Evolutionary conservation across 1,140 invertebrate species (phyloP), one percentile per base, ranked within the genome.

Genomic region (Drosophila pruinosa): DNA sequence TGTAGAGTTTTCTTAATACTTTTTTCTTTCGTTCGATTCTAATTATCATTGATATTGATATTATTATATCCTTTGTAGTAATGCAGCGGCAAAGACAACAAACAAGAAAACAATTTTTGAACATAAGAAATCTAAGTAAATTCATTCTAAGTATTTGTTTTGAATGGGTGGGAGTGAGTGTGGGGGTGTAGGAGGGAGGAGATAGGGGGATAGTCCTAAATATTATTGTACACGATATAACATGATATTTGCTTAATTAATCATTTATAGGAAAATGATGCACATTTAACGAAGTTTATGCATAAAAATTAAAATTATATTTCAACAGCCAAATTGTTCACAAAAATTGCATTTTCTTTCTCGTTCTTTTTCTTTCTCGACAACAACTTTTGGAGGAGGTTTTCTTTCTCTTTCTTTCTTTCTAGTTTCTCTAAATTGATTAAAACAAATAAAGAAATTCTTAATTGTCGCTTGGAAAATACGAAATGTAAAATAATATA

Each of bases 281-380:
- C 43, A 47, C 22, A 47, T 22, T 72, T 54, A 69, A 70, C 45
- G 53, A 72, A 67, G 38, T 63, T 71, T 65, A 67, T 31, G 45
- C 12, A 63, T 74, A 70, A 50, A 78, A 78, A 72, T 81, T 68
- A 67, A 70, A 85, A 85, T 76, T 76, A 85, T 81, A 75, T 83
- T 86, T 86, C 63, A 77, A 86, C 82, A 88, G 82, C 82, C 82
- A 86, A 86, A 88, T 86, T 78, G 78, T 88, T 86, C 75, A 86
- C 78, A 88, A 86, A 86, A 86, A 85, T 88, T 86, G 82, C 82
- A 82, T 88, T 88, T 86, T 68, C 75, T 63, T 75, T 73, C 21
- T 72, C 26, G 56, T 47, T 76, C 53, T 57, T 14, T 19, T 39
- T 62, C 39, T 41, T 70, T n/a, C n/a, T 62, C 43, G 34, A 62